These are phyloP conservation scores for Ellobius talpinus DNA, from an alignment of 2,113 vertebrate genomes.

Conservation along the genomic window DNA sequence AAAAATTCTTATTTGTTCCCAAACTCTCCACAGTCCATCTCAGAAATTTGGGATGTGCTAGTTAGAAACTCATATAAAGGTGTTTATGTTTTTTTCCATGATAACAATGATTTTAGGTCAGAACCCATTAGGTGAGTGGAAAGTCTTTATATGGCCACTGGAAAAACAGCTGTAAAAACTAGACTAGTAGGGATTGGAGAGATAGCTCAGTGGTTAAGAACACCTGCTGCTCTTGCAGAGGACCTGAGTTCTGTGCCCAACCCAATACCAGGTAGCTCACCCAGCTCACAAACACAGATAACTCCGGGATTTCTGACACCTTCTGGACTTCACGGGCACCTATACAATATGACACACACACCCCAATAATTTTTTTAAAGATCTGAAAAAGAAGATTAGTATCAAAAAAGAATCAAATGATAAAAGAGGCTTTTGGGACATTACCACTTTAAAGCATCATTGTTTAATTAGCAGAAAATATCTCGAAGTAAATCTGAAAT, in stretches of 20 bases:
- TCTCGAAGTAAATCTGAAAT: neutral
- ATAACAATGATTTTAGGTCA: neutral
- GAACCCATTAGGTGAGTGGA: neutral
- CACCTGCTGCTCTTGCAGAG: neutral
- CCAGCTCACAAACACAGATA: neutral
- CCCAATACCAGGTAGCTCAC: neutral
- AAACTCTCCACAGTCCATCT: neutral
- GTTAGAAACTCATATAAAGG: slow-evolving; percentile 12
- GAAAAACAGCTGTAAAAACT: slow-evolving; percentile 34
- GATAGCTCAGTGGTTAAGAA: neutral
- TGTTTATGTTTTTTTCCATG: neutral
- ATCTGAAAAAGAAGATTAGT: neutral
- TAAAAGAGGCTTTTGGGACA: neutral
- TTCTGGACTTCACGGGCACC: neutral
- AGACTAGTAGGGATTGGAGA: neutral
- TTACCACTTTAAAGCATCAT: slow-evolving; percentile 34
- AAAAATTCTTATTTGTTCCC: neutral
- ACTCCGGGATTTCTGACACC: neutral
- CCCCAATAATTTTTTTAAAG: neutral
- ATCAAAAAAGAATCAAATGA: neutral
- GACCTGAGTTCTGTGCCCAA: neutral
- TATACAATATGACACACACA: neutral
- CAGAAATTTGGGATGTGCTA: neutral
- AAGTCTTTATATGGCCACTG: neutral
- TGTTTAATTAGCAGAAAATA: slow-evolving; percentile 43